Conservation (phyloP, 92 coral and sea anemone species). For the Phymanthus crucifer region DNA sequence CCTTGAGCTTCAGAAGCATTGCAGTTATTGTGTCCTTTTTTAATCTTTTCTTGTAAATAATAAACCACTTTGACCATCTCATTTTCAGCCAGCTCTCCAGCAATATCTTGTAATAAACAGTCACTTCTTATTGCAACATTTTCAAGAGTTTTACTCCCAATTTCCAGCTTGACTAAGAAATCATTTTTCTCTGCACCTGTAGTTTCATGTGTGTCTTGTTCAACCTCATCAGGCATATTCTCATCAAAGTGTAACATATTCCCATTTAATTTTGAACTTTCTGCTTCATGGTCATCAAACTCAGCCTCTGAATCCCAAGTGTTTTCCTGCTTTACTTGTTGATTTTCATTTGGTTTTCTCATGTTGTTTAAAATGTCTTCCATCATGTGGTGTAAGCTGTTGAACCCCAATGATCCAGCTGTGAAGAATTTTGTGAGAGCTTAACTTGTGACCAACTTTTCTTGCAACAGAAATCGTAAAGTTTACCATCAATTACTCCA, state of each 20-base stretch:
- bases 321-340: conserved; percentile 1
- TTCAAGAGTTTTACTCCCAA: conserved; percentile 53
- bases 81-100: conserved; percentile 50
- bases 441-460: too few species aligned
- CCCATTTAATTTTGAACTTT: not conserved
- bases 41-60: conserved; percentile 56
- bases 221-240: not conserved
- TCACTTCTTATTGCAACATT: conserved; percentile 40
- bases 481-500: too few species aligned
- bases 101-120: conserved; percentile 49
- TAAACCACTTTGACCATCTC: conserved; percentile 63
- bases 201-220: not conserved
- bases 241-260: not conserved
- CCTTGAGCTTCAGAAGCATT: conserved; percentile 49
- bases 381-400: not conserved
- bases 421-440: too few species aligned
- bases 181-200: conserved; percentile 12
- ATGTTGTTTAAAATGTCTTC: conserved; percentile 1
- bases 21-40: conserved; percentile 46
- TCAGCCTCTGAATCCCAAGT: not conserved
- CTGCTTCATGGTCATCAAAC: not conserved
- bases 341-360: not conserved
- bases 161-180: conserved; percentile 50
- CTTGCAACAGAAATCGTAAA: too few species aligned
- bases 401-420: too few species aligned